Evolutionary conservation across 2,797 vertebrate species (phyloP), one percentile per base, ranked within the genome.

Genomic region (Ptychobarbus kaznakovi): DNA sequence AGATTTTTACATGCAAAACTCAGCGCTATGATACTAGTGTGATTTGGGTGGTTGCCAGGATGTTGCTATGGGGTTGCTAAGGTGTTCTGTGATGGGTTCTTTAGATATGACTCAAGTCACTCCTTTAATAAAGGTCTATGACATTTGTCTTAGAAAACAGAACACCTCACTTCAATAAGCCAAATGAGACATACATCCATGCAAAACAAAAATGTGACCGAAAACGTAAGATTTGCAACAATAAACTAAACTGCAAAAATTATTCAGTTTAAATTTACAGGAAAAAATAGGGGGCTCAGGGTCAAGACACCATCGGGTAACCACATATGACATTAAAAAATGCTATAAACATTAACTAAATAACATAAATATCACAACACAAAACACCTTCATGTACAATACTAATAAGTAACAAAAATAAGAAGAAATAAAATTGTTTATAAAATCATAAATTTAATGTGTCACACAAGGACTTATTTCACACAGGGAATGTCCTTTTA

Each of bases 11-110:
- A 56, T 35, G 18, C 40, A 80, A 80, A 80, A 63, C 22, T 15
- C 58, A 38, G 1, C 6, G 6, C 44, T 4, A 13, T 16, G 25
- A 42, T 28, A 25, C 58, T 40, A 66, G 42, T 28, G 68, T 40
- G 68, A 12, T 85, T 66, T 44, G 25, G 13, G 65, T 44, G 49
- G 25, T 46, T 61, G 82, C n/a, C 74, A 84, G 46, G 82, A 69
- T 15, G 35, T 58, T 53, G 53, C 51, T 79, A 18, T 61, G 22
- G 15, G 25, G 53, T 85, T 73, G 42, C 75, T 61, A 46, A 32
- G 38, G 49, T 46, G 74, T 66, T 83, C 70, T 63, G 28, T 18
- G 56, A 44, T 35, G 70, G 70, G 49, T 28, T 63, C 61, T 63
- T 28, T 63, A 63, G 61, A 15, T 63, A 63, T 28, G 61, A 28